Percentiles rank a stretch among this genome's conserved stretches.
These are phyloP conservation scores for Allygus modestus DNA, from an alignment of 2,888 invertebrate genomes.

Conservation along the genomic window DNA sequence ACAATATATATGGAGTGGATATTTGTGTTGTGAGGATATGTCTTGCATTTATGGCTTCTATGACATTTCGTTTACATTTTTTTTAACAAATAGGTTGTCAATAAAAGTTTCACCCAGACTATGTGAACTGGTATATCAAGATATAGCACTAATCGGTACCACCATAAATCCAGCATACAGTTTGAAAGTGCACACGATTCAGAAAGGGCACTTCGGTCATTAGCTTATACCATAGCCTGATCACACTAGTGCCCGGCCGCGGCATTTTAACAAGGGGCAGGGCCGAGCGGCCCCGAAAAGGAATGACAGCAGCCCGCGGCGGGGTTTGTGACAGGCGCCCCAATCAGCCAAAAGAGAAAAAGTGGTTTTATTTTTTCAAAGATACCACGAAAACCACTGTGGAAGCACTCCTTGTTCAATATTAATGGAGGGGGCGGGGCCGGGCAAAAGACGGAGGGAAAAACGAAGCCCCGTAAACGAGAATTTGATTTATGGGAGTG, in stretches of 20 bases:
- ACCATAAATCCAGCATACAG: too few relatives aligned
- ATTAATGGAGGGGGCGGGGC: conserved; percentile 49
- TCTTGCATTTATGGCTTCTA: too few relatives aligned
- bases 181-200: too few relatives aligned
- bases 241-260: background rate
- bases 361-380: conserved; percentile 57
- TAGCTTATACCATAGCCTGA: background rate
- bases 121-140: too few relatives aligned
- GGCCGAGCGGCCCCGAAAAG: background rate
- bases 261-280: conserved; percentile 49
- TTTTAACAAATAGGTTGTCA: too few relatives aligned
- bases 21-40: too few relatives aligned
- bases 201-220: background rate
- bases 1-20: too few relatives aligned
- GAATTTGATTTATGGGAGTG: conserved; percentile 61
- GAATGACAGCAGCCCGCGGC: conserved; percentile 39
- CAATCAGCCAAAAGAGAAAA: conserved; percentile 58
- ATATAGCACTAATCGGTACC: too few relatives aligned
- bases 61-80: too few relatives aligned
- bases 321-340: conserved; percentile 33
- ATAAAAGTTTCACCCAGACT: too few relatives aligned
- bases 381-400: conserved; percentile 44
- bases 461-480: conserved; percentile 59
- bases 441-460: conserved; percentile 48
- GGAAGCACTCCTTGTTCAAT: conserved; percentile 43